Evolutionary conservation across 2,113 vertebrate species (phyloP).

Genomic region (Hippocampus barbouri): DNA sequence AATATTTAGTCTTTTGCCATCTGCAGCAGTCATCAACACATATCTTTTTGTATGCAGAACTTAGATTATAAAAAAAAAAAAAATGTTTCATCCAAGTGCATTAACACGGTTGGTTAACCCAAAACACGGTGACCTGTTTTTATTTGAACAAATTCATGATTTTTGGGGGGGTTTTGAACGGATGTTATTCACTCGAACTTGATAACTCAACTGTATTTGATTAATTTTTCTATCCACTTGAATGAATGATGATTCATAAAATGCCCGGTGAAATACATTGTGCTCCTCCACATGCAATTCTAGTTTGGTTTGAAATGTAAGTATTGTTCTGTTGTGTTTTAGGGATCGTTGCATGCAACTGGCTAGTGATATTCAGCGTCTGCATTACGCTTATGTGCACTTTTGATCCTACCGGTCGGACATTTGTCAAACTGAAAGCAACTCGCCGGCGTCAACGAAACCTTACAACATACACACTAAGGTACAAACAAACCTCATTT

Average conservation of each 20-base stretch:
- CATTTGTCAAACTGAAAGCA: slow-evolving; percentile 95
- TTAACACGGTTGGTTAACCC: too few relatives aligned
- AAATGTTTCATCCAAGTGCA: too few relatives aligned
- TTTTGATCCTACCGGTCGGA: slow-evolving; percentile 95
- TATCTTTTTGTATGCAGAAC: background rate
- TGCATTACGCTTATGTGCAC: slow-evolving; percentile 96
- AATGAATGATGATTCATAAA: background rate
- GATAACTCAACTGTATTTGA: background rate
- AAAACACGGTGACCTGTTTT: background rate
- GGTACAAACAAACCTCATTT: slow-evolving; percentile 61
- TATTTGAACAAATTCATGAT: background rate
- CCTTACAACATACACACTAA: slow-evolving; percentile 90
- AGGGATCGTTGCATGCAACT: slow-evolving; percentile 98
- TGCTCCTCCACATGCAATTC: background rate
- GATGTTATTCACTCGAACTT: background rate
- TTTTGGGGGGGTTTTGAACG: background rate
- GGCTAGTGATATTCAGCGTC: slow-evolving; percentile 96
- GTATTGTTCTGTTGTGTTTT: slow-evolving; percentile 28
- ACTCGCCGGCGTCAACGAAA: slow-evolving; percentile 93
- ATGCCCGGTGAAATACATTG: background rate
- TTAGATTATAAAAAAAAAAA: too few relatives aligned
- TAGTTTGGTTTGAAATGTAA: background rate
- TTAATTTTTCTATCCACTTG: background rate
- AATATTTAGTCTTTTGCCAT: background rate
- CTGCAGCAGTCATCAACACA: too few relatives aligned